Evolutionary conservation across 1,140 invertebrate species (phyloP).

Genomic region (Drosophila kikkawai): DNA sequence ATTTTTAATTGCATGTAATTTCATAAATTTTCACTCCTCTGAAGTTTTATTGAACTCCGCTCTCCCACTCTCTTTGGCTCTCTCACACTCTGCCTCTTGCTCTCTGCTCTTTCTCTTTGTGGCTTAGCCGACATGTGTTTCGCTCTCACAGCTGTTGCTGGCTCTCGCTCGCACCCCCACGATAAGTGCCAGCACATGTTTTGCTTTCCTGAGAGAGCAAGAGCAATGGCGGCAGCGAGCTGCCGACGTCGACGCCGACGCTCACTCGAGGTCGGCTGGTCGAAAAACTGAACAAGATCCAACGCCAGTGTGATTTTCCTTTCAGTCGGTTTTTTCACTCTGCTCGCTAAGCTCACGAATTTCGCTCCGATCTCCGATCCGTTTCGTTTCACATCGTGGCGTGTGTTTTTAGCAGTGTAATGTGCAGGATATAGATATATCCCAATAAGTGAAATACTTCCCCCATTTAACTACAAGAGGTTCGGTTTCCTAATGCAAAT

Average conservation of each 20-base stretch:
- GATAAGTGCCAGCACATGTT: constrained; percentile 20
- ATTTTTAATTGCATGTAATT: constrained; percentile 78
- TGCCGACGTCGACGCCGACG: constrained; percentile 21
- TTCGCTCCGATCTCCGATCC: constrained; percentile 16
- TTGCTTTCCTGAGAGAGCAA: constrained; percentile 11
- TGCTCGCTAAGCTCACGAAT: background rate
- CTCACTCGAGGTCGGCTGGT: constrained; percentile 65
- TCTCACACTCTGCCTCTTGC: background rate
- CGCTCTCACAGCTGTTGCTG: constrained; percentile 54
- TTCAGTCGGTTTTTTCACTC: constrained; percentile 63
- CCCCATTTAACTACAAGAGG: background rate
- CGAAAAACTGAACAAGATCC: constrained; percentile 84
- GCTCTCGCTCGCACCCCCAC: constrained; percentile 16
- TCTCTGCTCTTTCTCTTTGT: background rate
- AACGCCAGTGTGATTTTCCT: constrained; percentile 82
- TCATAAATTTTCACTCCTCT: constrained; percentile 67
- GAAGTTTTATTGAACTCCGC: constrained; percentile 76
- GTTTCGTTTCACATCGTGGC: constrained; percentile 18
- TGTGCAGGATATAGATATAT: constrained; percentile 2
- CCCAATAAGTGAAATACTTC: constrained; percentile 18
- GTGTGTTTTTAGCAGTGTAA: constrained; percentile 33
- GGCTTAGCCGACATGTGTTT: constrained; percentile 64
- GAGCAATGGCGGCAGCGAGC: constrained; percentile 2
- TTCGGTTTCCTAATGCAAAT: constrained; percentile 1
- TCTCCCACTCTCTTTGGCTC: background rate